Base-by-base conservation (phyloP, 2,113 vertebrate genomes). In the Sander lucioperca region DNA sequence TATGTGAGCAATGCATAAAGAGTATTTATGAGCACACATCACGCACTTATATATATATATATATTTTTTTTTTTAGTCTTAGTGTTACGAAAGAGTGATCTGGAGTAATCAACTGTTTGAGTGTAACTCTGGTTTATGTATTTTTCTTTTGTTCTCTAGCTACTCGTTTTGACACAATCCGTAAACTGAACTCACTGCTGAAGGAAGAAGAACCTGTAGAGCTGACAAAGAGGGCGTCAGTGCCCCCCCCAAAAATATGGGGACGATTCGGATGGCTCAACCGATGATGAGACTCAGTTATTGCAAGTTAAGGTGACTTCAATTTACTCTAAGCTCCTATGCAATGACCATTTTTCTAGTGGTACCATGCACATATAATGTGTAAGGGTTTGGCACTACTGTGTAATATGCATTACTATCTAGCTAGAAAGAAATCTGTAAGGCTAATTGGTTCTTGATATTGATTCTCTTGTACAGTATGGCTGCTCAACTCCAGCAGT, bases 161-260 rank as follows among this genome's bases (percentile, higher is more conserved):
- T 33, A 23, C 74, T 67, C 18, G 18, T 57, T 66, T 47, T 77
- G 64, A 68, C 39, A 8, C 64, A 68, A 50, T 54, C 19, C 27
- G 2, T 50, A 77, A 77, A 78, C 53, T 59, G 3, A 61, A 78
- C 1, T 23, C 53, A 48, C 54, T 77, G 18, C 43, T 77, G 36
- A 77, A 77, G 64, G 64, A 66, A 48, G 14, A 77, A 23, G 59
- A 50, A 68, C 15, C 47, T 33, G 7, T 1, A 63, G 36, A 45
- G 21, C 39, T 45, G 36, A 64, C 30, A 27, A 27, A 58, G 25
- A 27, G 57, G 57, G 64, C 23, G 10, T 66, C 43, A 51, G 65
- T 51, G 23, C n/a, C 25, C 1, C 16, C 65, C 45, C 3, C n/a
- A 12, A 50, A 68, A 51, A 48, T 30, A 30, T 48, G 15, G 11